Evolutionary conservation across 2,113 vertebrate genomes (phyloP).

Genomic region (Nyctereutes procyonoides): DNA sequence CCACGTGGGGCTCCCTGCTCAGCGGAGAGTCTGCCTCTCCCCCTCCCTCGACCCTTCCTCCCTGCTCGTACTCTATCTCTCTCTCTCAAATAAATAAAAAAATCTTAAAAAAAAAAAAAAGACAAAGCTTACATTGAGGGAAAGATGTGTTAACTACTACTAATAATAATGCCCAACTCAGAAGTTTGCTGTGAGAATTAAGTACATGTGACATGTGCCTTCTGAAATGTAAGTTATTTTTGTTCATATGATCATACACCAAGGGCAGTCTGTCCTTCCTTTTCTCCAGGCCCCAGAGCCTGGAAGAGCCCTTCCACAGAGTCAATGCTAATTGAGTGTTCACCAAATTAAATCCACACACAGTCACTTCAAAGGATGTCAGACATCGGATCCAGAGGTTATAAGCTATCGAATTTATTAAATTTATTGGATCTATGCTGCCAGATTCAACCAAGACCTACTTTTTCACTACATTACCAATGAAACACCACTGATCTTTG

Average conservation of each 20-base stretch:
- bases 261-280: not conserved
- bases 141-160: not conserved
- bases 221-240: not conserved
- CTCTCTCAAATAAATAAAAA: no score
- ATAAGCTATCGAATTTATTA: constrained; percentile 46
- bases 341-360: not conserved
- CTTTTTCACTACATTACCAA: constrained; percentile 17
- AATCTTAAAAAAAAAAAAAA: not conserved
- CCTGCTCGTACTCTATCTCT: no score
- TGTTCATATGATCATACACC: not conserved
- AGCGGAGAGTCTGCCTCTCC: no score
- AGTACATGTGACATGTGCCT: not conserved
- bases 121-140: not conserved
- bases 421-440: not conserved
- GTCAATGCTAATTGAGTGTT: not conserved
- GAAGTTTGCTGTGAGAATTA: not conserved
- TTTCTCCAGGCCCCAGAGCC: not conserved
- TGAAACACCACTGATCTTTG: not conserved
- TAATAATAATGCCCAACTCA: not conserved
- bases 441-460: not conserved
- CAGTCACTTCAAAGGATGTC: not conserved
- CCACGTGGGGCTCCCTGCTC: no score
- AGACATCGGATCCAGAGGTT: not conserved
- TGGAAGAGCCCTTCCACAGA: not conserved
- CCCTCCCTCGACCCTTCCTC: no score